These are phyloP conservation scores for Lymantria monacha DNA, from an alignment of 2,888 invertebrate species.

Conservation along the genomic window DNA sequence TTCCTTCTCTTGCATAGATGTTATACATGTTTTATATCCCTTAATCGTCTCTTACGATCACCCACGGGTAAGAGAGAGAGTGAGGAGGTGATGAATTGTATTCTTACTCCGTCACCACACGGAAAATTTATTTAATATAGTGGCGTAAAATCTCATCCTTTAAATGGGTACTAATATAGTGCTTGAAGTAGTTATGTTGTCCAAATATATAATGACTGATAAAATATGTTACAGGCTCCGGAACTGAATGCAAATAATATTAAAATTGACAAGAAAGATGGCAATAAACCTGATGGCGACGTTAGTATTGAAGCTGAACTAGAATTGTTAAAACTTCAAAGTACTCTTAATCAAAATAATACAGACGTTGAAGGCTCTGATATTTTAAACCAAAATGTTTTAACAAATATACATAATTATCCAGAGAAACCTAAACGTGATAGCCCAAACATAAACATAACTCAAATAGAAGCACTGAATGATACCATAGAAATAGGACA, in stretches of 20 bases:
- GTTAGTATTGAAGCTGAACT: slow-evolving; percentile 70
- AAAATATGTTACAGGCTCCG: slow-evolving; percentile 53
- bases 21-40: too few species aligned
- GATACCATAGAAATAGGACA: slow-evolving; percentile 61
- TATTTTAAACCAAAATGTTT: slow-evolving; percentile 54
- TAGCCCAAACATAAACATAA: slow-evolving; percentile 54
- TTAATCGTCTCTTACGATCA: too few species aligned
- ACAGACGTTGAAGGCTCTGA: slow-evolving; percentile 44
- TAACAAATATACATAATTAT: slow-evolving; percentile 54
- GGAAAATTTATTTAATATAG: too few species aligned
- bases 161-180: too few species aligned
- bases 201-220: neutral
- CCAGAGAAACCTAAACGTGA: slow-evolving; percentile 75
- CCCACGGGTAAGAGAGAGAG: too few species aligned
- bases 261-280: slow-evolving; percentile 65
- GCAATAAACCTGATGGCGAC: slow-evolving; percentile 48
- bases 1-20: too few species aligned
- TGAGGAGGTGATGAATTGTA: too few species aligned
- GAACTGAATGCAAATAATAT: slow-evolving; percentile 51
- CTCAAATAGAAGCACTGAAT: slow-evolving; percentile 42
- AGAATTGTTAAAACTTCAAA: slow-evolving; percentile 68
- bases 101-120: too few species aligned
- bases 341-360: slow-evolving; percentile 45
- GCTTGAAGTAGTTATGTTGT: too few species aligned
- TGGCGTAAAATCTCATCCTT: too few species aligned